Percentiles rank a stretch among this genome's conserved stretches.
phyloP scores from a whole-genome alignment of 1,140 invertebrate genomes.

The Cherax quadricarinatus region DNA sequence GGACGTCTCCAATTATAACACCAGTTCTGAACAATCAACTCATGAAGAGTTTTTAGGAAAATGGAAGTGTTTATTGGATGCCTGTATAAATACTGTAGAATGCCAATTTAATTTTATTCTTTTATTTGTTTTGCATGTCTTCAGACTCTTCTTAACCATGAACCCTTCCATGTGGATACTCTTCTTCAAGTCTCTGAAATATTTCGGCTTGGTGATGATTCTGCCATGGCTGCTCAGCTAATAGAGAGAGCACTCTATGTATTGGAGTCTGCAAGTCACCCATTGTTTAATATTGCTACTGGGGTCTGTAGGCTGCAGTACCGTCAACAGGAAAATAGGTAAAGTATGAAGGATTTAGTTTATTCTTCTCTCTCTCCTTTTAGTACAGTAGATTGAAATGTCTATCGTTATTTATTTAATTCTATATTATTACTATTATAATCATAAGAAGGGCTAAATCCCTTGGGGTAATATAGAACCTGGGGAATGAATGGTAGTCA shows the following conservation, averaged over 20 bases:
- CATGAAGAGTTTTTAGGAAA: no score
- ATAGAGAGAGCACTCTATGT: slow-evolving; percentile 87
- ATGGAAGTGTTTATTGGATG: no score
- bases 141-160: slow-evolving; percentile 84
- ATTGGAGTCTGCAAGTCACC: slow-evolving; percentile 88
- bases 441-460: no score
- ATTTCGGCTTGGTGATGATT: slow-evolving; percentile 87
- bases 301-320: slow-evolving; percentile 89
- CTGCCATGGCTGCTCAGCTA: slow-evolving; percentile 86
- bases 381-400: no score
- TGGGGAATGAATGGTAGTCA: no score
- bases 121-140: neutral
- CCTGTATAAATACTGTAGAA: no score
- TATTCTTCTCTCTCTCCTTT: no score
- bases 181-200: slow-evolving; percentile 91
- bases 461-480: no score
- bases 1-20: no score
- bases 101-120: neutral
- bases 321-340: slow-evolving; percentile 88
- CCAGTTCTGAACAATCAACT: no score
- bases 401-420: no score
- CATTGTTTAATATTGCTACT: slow-evolving; percentile 86
- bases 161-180: slow-evolving; percentile 90
- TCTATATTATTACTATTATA: no score
- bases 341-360: neutral